Percentiles rank a stretch among this genome's conserved stretches.
Evolutionary conservation across 2,797 vertebrate genomes (phyloP).

Genomic region (Spondyliosoma cantharus): DNA sequence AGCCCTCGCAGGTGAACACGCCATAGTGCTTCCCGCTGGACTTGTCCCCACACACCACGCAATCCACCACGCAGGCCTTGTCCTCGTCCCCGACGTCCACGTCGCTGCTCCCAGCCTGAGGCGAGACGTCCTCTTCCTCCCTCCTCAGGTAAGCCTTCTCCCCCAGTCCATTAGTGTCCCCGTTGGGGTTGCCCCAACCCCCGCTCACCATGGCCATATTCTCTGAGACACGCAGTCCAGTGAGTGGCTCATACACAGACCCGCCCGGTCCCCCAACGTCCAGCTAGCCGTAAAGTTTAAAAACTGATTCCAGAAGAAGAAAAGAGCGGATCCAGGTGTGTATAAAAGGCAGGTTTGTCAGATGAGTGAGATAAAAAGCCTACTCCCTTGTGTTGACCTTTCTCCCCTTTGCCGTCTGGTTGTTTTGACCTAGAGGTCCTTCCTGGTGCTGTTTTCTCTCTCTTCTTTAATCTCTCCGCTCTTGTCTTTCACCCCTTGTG

Average conservation of each 20-base stretch:
- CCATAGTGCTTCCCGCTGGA: conserved; percentile 97
- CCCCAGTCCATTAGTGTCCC: conserved; percentile 89
- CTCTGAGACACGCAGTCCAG: conserved; percentile 63
- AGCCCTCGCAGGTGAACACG: conserved; percentile 96
- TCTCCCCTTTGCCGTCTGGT: conserved; percentile 67
- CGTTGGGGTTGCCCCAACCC: conserved; percentile 94
- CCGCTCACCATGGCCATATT: conserved; percentile 97
- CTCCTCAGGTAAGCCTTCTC: conserved; percentile 89
- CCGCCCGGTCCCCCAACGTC: conserved; percentile 53
- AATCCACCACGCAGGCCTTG: conserved; percentile 92
- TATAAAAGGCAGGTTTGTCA: conserved; percentile 14
- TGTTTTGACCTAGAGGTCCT: conserved; percentile 71
- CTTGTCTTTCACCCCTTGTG: conserved; percentile 58
- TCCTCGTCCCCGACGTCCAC: conserved; percentile 91
- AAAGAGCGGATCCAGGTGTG: conserved; percentile 16
- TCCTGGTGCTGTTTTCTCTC: conserved; percentile 54
- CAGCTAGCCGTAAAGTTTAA: conserved; percentile 22
- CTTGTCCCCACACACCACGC: conserved; percentile 95
- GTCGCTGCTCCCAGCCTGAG: conserved; percentile 90
- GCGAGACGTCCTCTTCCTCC: conserved; percentile 90
- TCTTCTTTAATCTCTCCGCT: conserved; percentile 65
- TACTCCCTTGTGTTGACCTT: conserved; percentile 70
- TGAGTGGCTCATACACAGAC: conserved; percentile 71
- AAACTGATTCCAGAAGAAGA: conserved; percentile 27
- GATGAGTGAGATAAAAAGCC: conserved; percentile 27